Conservation (phyloP, 2,888 invertebrate species). For the Magallana nippona region DNA sequence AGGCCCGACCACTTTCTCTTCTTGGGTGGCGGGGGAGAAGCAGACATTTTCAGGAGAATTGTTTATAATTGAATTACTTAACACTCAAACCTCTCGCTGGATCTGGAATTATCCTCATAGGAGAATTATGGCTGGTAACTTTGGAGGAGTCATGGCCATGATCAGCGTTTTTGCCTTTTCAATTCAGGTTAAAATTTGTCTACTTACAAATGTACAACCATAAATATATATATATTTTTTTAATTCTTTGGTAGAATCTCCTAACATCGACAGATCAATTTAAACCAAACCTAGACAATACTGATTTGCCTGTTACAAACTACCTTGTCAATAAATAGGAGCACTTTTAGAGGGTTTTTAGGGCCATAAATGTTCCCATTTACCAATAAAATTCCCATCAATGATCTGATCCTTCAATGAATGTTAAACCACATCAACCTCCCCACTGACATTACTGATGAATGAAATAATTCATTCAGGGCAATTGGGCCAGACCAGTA, state of each 20-base stretch:
- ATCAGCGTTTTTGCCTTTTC: no score
- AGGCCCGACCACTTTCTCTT: not conserved
- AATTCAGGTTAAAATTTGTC: no score
- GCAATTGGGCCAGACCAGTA: not conserved
- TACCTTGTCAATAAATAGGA: not conserved
- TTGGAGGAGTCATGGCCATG: no score
- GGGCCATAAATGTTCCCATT: not conserved
- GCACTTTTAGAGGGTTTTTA: not conserved
- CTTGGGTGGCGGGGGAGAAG: not conserved
- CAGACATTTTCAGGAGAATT: constrained; percentile 22
- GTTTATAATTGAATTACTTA: constrained; percentile 31
- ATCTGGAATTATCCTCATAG: not conserved
- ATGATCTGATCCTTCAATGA: not conserved
- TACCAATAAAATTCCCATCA: not conserved
- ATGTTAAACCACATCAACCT: not conserved
- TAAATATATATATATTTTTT: no score
- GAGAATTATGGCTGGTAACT: no score
- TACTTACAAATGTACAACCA: no score
- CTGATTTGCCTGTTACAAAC: not conserved
- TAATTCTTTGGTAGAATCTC: no score
- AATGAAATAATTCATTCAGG: not conserved
- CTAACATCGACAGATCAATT: not conserved
- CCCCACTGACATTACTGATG: not conserved
- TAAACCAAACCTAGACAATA: not conserved
- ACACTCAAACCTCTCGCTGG: not conserved